Evolutionary conservation across 2,888 invertebrate genomes (phyloP), one percentile per base, ranked within the genome.

Genomic region (Odontocolon sp.): DNA sequence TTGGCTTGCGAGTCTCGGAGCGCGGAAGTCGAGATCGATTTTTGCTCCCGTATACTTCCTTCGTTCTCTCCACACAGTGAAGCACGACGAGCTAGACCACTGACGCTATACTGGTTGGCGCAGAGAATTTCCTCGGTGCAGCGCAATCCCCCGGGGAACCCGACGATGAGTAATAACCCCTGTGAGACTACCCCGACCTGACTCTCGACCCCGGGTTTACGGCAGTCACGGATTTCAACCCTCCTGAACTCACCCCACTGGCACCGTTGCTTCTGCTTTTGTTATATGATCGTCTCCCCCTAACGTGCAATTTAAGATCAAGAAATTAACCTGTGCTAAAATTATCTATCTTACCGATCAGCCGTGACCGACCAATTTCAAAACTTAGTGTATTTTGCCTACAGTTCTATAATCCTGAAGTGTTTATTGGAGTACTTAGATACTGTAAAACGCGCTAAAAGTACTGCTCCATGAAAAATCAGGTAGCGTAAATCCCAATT

Each of bases 161-260:
- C 79, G 78, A 83, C 83, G 83, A 83, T 83, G 83, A 83, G 82
- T 80, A 81, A 83, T 83, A 82, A 82, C 80, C 80, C 82, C 81
- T 79, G 54, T 67, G 83, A 83, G 83, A 81, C 80, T 64, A 50
- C 67, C 40, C 61, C 63, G 70, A 72, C 74, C 73, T 70, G 45
- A 47, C 63, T 68, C 61, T 67, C 68, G 33, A 31, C 63, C 64
- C 47, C 52, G 73, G 57, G 73, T 73, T 73, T 77, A 73, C 81
- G 70, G 61, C 68, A 73, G 76, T 77, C 77, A 67, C 79, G 79
- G 77, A 80, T 80, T 81, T 81, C 75, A 73, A 66, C 59, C 54
- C 33, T 52, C 38, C 77, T 64, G 21, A 56, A 47, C 66, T 33
- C 40, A 16, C 36, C 63, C 63, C 52, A 42, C 52, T 59, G 28